phyloP scores from a whole-genome alignment of 2,113 vertebrate genomes.

The Oreocharis arfaki region DNA sequence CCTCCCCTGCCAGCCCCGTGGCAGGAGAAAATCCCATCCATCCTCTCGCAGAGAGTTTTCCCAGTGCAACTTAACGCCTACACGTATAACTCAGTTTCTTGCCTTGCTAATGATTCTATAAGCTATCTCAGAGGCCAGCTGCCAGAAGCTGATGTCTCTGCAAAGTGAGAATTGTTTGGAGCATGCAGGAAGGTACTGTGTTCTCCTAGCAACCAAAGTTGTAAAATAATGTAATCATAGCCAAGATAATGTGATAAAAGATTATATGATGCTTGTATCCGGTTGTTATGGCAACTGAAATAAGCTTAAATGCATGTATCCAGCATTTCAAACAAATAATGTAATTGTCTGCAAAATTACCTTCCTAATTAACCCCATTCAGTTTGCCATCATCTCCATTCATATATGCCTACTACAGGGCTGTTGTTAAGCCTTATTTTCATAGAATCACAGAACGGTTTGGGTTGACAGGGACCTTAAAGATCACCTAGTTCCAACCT shows the following conservation, averaged over 20 bases:
- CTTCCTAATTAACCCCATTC: constrained; percentile 39
- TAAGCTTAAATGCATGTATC: not conserved
- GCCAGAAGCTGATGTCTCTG: constrained; percentile 23
- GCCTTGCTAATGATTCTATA: not conserved
- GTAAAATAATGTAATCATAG: constrained; percentile 56
- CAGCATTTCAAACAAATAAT: constrained; percentile 48
- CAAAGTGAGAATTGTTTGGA: constrained; percentile 17
- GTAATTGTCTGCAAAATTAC: constrained; percentile 16
- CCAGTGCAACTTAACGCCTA: not conserved
- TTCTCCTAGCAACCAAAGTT: constrained; percentile 54
- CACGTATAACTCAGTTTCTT: not conserved
- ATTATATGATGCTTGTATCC: constrained; percentile 8
- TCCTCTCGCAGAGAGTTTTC: not conserved
- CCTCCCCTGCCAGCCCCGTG: not conserved
- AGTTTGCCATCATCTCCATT: not conserved
- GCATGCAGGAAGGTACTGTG: not conserved
- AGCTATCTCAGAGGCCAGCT: not conserved
- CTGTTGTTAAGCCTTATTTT: not conserved
- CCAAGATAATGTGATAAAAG: constrained; percentile 51
- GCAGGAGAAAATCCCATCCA: not conserved
- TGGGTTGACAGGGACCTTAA: not conserved
- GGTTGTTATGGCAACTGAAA: constrained; percentile 59
- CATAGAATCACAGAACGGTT: not conserved
- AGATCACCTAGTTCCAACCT: not conserved
- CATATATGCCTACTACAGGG: not conserved